phyloP scores from a whole-genome alignment of 2,797 vertebrate genomes.

The Cirrhinus molitorella region DNA sequence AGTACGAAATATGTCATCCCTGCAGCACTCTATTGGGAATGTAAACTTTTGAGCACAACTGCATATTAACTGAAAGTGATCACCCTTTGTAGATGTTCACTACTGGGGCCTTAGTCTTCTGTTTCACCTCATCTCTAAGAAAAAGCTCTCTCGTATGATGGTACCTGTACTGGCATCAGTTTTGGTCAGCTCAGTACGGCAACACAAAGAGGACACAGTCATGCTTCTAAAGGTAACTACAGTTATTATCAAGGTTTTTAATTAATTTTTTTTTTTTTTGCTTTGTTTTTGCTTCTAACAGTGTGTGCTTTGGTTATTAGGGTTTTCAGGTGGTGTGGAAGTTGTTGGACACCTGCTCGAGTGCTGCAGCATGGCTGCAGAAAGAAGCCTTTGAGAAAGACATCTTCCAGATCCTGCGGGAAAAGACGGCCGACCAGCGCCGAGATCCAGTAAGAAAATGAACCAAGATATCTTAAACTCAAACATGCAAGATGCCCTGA shows the following conservation, averaged over 20 bases:
- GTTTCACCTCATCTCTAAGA: constrained; percentile 84
- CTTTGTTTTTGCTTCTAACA: not conserved
- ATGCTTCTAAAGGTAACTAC: constrained; percentile 84
- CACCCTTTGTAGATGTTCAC: constrained; percentile 85
- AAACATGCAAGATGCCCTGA: not conserved
- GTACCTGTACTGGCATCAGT: constrained; percentile 87
- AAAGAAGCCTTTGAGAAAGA: constrained; percentile 87
- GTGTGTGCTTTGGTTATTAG: constrained; percentile 63
- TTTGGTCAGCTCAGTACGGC: constrained; percentile 82
- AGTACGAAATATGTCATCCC: too few species aligned
- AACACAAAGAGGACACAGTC: constrained; percentile 83
- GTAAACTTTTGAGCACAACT: not conserved
- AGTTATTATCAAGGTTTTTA: not conserved
- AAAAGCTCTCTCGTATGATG: constrained; percentile 85
- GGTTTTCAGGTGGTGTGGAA: constrained; percentile 84
- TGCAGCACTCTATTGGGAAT: not conserved
- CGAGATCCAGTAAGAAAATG: constrained; percentile 76
- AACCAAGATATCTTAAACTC: too few species aligned
- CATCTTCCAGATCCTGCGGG: constrained; percentile 88
- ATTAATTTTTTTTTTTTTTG: not conserved
- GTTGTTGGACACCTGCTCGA: constrained; percentile 85
- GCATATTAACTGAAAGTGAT: not conserved
- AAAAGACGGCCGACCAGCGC: constrained; percentile 75
- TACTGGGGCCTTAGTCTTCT: constrained; percentile 89
- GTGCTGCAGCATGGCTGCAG: constrained; percentile 85